Evolutionary conservation across 2,797 vertebrate species (phyloP), one percentile per base, ranked within the genome.

Genomic region (Eospalax fontanierii): DNA sequence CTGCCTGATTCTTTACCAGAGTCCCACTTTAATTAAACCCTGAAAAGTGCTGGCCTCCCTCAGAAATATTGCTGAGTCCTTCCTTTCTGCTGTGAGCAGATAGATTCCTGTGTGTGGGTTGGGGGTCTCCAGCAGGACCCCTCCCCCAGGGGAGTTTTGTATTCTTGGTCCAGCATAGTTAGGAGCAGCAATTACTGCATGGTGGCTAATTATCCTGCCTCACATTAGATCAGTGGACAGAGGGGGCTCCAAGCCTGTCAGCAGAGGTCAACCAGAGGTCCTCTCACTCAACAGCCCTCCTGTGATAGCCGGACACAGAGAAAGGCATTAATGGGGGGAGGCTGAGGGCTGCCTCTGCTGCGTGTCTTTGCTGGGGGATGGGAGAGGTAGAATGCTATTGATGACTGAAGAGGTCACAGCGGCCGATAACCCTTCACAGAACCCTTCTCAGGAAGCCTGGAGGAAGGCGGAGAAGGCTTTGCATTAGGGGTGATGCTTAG

Each of bases 161-260:
- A 98, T 96, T 98, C 98, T 95, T 73, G 98, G 98, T 98, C 98
- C 98, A 98, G 97, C 98, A 85, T 96, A 98, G 98, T 99, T 98
- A 98, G 98, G 98, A 98, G 95, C 97, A 97, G 98, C 98, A 98
- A 97, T 99, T 99, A 98, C 98, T 98, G 97, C 98, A 98, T 96
- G 86, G 97, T 98, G 95, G 97, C 98, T 99, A 99, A 99, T 99
- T 99, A 98, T 98, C 91, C 91, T 88, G 98, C 94, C 95, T 90
- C 3, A 94, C 97, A 88, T 97, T 96, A 98, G 99, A 98, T 99
- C 98, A 33, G 98, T 98, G 99, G 99, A 98, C 99, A 97, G 93
- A 95, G 97, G 96, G 98, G 98, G 96, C 95, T 94, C 21, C 95
- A 79, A 96, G 97, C 87, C 97, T 96, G 89, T 97, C 95, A 94